Evolutionary conservation across 2,888 invertebrate species (phyloP).

Genomic region (Heteropelma amictum): DNA sequence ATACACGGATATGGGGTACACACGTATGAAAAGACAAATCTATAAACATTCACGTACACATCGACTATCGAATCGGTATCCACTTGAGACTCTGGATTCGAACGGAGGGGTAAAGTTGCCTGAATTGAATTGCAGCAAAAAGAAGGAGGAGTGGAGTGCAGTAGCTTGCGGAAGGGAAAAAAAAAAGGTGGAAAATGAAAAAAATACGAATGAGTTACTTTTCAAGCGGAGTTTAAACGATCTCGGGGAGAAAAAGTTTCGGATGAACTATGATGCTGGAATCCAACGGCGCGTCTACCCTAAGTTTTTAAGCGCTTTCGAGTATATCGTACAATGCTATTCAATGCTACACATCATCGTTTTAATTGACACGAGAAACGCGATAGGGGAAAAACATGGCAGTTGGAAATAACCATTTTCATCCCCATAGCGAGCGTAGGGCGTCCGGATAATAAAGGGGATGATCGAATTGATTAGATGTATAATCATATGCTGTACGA

Average conservation of each 20-base stretch:
- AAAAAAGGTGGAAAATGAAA: not conserved
- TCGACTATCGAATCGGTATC: constrained; percentile 5
- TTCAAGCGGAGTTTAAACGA: constrained; percentile 26
- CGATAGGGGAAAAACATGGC: too few species aligned
- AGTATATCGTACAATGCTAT: too few species aligned
- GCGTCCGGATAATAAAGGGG: not conserved
- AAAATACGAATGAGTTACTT: constrained; percentile 7
- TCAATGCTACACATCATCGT: too few species aligned
- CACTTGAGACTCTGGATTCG: constrained; percentile 18
- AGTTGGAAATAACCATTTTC: too few species aligned
- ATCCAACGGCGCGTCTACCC: not conserved
- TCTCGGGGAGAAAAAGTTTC: constrained; percentile 41
- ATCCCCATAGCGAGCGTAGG: too few species aligned
- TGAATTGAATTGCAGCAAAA: constrained; percentile 39
- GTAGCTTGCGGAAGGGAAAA: not conserved
- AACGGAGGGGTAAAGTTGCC: constrained; percentile 5
- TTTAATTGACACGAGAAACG: too few species aligned
- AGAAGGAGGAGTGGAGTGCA: constrained; percentile 8
- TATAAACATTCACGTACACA: not conserved
- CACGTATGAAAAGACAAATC: too few species aligned
- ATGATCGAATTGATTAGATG: constrained; percentile 66
- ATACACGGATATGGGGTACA: constrained; percentile 12
- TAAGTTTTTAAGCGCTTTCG: not conserved
- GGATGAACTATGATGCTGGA: constrained; percentile 14
- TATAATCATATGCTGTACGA: constrained; percentile 63